Evolutionary conservation across 2,888 invertebrate species (phyloP), one percentile per base, ranked within the genome.

Genomic region (Chydorus sphaericus): DNA sequence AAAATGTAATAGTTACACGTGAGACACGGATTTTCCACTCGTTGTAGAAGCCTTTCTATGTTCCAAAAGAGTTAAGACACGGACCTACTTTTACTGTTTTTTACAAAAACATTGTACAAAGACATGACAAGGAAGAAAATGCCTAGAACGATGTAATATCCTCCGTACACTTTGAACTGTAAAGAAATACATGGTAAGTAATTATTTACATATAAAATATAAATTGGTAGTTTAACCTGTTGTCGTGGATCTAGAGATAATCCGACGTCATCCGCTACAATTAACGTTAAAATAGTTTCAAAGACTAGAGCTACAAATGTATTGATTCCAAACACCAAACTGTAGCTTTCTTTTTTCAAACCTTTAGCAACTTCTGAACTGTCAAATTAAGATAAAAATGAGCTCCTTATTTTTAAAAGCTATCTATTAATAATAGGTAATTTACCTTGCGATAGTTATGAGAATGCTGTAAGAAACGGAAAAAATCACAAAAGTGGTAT

Each of bases 241-340:
- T 63, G 59, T 49, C 66, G 54, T 31, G 70, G 66, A 26, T 61
- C 60, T 11, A 71, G 59, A 16, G 63, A 65, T 3, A 73, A 62
- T 26, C 71, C 70, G 6, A 65, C 60, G 20, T 67, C 62, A 59
- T 72, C 71, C 2, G 71, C 76, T 4, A 87, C 79, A 10, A 83
- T 66, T 0, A 79, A 64, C 0, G 90, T 93, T 33, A 93, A 70
- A 31, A 88, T 66, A 0, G 86, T 81, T 70, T 93, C 90, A 1
- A 90, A 68, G 0, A 78, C 67, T 4, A 92, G 75, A 4, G 90
- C 88, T 0, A 86, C 60, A 57, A 92, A 80, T 0, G 86, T 90
- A 70, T 91, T 93, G 62, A 91, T 76, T 4, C 93, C 93, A 69
- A 93, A 92, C 61, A 94, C 83, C 4, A 93, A 73, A 0, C 89